Evolutionary conservation across 1,140 invertebrate genomes (phyloP).

Genomic region (Heliothis virescens): DNA sequence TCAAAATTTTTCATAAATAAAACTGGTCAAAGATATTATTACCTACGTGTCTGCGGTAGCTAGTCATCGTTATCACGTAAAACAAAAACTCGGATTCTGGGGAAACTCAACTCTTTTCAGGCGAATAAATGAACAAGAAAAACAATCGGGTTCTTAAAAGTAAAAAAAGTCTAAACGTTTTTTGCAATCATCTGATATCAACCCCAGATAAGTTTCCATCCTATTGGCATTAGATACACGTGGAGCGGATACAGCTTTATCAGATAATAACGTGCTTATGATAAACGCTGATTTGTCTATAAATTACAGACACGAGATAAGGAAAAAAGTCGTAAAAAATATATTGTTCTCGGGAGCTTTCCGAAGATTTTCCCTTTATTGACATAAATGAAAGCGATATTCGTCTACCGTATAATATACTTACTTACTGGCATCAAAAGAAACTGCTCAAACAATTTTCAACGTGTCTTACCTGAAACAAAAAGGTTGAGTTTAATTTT

Average conservation of each 20-base stretch:
- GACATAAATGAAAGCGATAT: conserved; percentile 16
- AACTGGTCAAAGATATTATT: too few species aligned
- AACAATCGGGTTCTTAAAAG: too few species aligned
- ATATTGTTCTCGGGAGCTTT: conserved; percentile 11
- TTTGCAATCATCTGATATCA: background rate
- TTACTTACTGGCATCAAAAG: conserved; percentile 23
- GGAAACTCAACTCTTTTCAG: too few species aligned
- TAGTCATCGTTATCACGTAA: too few species aligned
- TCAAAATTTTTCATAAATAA: too few species aligned
- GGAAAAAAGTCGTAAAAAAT: conserved; percentile 22
- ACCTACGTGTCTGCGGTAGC: too few species aligned
- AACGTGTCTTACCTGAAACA: conserved; percentile 42
- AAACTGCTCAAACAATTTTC: background rate
- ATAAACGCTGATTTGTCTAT: conserved; percentile 38
- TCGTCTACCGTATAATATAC: conserved; percentile 16
- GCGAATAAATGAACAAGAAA: too few species aligned
- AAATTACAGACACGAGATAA: conserved; percentile 27
- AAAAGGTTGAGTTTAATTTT: conserved; percentile 35
- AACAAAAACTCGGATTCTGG: too few species aligned
- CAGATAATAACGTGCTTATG: conserved; percentile 28
- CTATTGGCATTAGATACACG: conserved; percentile 21
- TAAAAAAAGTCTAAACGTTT: too few species aligned
- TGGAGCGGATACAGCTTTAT: conserved; percentile 29
- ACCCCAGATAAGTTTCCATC: background rate
- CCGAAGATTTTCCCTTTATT: background rate